These are phyloP conservation scores for Motacilla tschutschensis DNA, from an alignment of 2,113 vertebrate genomes.

Conservation along the genomic window DNA sequence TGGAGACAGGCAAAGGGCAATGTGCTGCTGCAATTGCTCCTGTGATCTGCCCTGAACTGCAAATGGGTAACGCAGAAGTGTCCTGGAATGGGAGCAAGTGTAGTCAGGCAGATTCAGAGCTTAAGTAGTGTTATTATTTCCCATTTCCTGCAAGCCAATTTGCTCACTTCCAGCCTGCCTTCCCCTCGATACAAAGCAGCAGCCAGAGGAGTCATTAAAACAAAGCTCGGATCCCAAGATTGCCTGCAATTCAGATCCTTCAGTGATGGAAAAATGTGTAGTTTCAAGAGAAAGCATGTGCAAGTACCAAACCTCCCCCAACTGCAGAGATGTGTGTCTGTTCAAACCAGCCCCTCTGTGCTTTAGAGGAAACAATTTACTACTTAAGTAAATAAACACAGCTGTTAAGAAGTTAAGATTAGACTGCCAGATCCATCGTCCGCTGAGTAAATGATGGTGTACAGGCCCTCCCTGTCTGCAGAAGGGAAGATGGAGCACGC, in stretches of 20 bases:
- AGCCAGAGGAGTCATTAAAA: slow-evolving; percentile 41
- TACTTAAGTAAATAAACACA: slow-evolving; percentile 65
- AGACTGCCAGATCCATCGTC: not conserved
- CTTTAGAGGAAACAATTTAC: slow-evolving; percentile 58
- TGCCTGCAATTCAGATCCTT: slow-evolving; percentile 36
- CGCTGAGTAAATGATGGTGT: slow-evolving; percentile 42
- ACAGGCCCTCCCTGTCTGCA: not conserved
- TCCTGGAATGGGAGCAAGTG: not conserved
- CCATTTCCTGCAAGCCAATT: slow-evolving; percentile 17
- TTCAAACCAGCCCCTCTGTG: slow-evolving; percentile 22
- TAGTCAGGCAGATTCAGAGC: not conserved
- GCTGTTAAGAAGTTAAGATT: slow-evolving; percentile 46
- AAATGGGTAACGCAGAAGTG: not conserved
- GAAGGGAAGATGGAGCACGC: not conserved
- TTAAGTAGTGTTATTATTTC: not conserved
- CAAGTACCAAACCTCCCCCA: not conserved
- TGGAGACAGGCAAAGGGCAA: not conserved
- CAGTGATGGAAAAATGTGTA: slow-evolving; percentile 20
- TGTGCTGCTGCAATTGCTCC: rapidly evolving
- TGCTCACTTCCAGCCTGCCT: slow-evolving; percentile 9
- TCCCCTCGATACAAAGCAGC: not conserved
- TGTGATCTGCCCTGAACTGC: not conserved
- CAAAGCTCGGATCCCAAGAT: not conserved
- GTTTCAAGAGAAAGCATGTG: slow-evolving; percentile 9
- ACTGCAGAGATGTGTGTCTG: slow-evolving; percentile 25